Evolutionary conservation across 2,888 invertebrate species (phyloP).

Genomic region (Hipparchia semele): DNA sequence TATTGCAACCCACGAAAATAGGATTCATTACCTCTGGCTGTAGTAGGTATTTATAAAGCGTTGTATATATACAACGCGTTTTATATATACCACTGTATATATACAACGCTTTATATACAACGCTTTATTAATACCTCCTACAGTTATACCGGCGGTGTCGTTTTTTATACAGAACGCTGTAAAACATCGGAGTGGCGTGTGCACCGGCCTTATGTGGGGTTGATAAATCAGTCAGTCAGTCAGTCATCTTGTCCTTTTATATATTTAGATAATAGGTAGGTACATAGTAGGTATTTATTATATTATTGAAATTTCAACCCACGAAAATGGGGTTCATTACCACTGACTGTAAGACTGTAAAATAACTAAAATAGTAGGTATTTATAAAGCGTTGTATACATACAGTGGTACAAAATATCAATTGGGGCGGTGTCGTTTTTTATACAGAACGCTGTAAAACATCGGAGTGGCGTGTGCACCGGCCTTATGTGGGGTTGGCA

Average conservation of each 20-base stretch:
- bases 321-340: not conserved
- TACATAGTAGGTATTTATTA: too few relatives aligned
- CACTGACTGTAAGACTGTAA: not conserved
- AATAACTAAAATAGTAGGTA: constrained; percentile 7
- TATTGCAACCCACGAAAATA: not conserved
- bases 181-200: constrained; percentile 77
- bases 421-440: constrained; percentile 76
- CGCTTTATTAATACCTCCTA: too few relatives aligned
- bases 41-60: constrained; percentile 44
- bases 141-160: constrained; percentile 67
- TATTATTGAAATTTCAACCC: too few relatives aligned
- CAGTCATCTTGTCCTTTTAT: too few relatives aligned
- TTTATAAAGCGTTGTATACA: constrained; percentile 53
- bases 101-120: too few relatives aligned
- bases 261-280: too few relatives aligned
- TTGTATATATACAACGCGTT: too few relatives aligned
- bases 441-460: constrained; percentile 74
- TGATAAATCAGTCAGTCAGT: constrained; percentile 22
- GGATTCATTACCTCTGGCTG: not conserved
- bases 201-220: constrained; percentile 62
- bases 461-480: constrained; percentile 69
- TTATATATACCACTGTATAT: too few relatives aligned
- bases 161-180: constrained; percentile 74
- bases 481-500: constrained; percentile 68
- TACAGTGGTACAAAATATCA: constrained; percentile 78